phyloP scores from a whole-genome alignment of 2,888 invertebrate species.

The Ophonus ardosiacus region DNA sequence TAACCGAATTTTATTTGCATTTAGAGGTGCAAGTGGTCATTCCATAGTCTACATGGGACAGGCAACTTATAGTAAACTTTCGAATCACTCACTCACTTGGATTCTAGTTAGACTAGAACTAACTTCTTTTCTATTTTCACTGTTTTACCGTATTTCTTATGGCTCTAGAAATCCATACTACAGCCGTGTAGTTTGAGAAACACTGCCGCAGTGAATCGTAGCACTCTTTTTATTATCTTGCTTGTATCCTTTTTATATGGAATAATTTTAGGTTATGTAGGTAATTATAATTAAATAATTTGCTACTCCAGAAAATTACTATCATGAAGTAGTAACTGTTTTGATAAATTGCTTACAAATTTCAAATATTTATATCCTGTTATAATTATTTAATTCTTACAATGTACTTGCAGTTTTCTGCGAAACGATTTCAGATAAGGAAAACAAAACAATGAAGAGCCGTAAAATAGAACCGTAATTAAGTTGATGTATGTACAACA shows the following conservation, averaged over 20 bases:
- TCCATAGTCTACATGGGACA: too few species aligned
- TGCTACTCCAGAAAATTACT: constrained; percentile 1
- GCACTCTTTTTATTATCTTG: not conserved
- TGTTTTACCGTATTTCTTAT: too few species aligned
- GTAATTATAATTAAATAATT: constrained; percentile 39
- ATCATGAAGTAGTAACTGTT: not conserved
- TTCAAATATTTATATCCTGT: constrained; percentile 11
- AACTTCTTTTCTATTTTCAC: too few species aligned
- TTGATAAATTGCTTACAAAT: constrained; percentile 18
- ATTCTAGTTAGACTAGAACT: too few species aligned
- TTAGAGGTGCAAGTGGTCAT: too few species aligned
- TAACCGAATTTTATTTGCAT: too few species aligned
- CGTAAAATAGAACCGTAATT: constrained; percentile 14
- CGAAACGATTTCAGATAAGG: not conserved
- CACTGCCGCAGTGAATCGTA: too few species aligned
- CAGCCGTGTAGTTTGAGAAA: too few species aligned
- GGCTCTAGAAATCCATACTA: too few species aligned
- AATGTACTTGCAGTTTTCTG: not conserved
- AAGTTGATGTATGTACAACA: constrained; percentile 7
- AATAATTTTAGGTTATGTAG: constrained; percentile 24
- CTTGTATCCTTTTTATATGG: constrained; percentile 7
- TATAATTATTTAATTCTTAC: constrained; percentile 16
- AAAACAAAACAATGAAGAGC: not conserved
- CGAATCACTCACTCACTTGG: too few species aligned
- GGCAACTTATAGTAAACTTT: too few species aligned